Evolutionary conservation across 2,888 invertebrate genomes (phyloP).

Genomic region (Phasia obesa): DNA sequence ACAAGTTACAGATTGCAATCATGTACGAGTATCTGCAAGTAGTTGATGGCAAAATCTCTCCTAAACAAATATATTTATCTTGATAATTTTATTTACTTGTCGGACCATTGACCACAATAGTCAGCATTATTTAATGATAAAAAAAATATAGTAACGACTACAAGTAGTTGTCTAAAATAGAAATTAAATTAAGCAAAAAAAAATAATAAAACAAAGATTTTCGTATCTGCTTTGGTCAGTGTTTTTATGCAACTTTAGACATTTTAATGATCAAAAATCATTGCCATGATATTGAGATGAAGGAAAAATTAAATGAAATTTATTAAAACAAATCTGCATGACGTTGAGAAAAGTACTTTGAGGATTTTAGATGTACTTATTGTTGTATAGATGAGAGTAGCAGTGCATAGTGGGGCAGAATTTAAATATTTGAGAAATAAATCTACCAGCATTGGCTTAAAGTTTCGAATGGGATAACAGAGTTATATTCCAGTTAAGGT

Average conservation of each 20-base stretch:
- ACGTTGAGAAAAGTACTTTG: conserved; percentile 4
- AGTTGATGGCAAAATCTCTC: background rate
- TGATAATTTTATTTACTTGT: conserved; percentile 25
- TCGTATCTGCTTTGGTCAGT: conserved; percentile 12
- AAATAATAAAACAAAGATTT: conserved; percentile 21
- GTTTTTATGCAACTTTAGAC: conserved; percentile 29
- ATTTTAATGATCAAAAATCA: conserved; percentile 60
- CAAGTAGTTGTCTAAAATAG: conserved; percentile 26
- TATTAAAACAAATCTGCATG: conserved; percentile 55
- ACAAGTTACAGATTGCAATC: background rate
- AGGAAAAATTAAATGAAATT: conserved; percentile 44
- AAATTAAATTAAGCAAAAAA: conserved; percentile 47
- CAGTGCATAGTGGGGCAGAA: too few relatives aligned
- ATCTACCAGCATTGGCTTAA: too few relatives aligned
- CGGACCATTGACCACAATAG: conserved; percentile 55
- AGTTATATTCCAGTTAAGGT: too few relatives aligned
- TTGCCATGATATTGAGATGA: conserved; percentile 56
- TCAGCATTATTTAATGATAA: conserved; percentile 60
- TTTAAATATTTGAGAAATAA: too few relatives aligned
- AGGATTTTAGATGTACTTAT: background rate
- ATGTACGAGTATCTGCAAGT: conserved; percentile 9
- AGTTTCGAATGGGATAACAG: too few relatives aligned
- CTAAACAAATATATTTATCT: conserved; percentile 18
- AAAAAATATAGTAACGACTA: conserved; percentile 8
- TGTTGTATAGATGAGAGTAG: too few relatives aligned